These are phyloP conservation scores for Ceyx cyanopectus DNA, from an alignment of 2,113 vertebrate species.

Conservation along the genomic window DNA sequence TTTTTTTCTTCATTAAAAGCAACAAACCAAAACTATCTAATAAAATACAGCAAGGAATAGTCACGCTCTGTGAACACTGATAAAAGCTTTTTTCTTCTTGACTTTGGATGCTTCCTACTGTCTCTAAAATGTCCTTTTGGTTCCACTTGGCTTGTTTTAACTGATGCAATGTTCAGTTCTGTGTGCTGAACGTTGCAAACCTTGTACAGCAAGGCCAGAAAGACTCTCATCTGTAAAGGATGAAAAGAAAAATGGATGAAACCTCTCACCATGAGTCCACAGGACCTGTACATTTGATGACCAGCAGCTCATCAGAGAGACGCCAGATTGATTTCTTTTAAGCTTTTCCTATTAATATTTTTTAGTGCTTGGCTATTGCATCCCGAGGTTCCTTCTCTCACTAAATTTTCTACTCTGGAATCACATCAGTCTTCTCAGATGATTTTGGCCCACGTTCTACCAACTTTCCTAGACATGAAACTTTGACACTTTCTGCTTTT, in stretches of 20 bases:
- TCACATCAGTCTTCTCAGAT: not conserved
- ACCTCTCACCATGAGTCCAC: rapidly evolving
- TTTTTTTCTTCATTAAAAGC: not conserved
- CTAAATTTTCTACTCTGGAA: not conserved
- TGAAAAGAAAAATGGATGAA: not conserved
- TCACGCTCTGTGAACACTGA: not conserved
- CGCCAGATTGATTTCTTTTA: not conserved
- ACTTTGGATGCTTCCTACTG: not conserved
- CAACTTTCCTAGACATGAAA: not conserved
- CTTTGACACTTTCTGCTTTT: not conserved
- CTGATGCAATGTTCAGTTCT: not conserved
- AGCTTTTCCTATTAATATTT: not conserved
- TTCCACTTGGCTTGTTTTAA: not conserved
- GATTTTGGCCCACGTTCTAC: not conserved
- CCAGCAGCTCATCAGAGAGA: not conserved
- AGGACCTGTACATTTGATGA: not conserved
- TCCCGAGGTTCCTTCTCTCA: not conserved
- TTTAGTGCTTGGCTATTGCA: not conserved
- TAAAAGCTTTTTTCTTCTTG: not conserved
- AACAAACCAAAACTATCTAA: not conserved
- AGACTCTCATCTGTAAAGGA: not conserved
- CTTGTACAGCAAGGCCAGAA: not conserved
- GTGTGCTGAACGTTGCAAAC: not conserved
- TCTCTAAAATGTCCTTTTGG: not conserved
- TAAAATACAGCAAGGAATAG: not conserved